Percentiles rank a stretch among this genome's conserved stretches.
phyloP scores from a whole-genome alignment of 1,140 invertebrate genomes.

The Bombyx mandarina region DNA sequence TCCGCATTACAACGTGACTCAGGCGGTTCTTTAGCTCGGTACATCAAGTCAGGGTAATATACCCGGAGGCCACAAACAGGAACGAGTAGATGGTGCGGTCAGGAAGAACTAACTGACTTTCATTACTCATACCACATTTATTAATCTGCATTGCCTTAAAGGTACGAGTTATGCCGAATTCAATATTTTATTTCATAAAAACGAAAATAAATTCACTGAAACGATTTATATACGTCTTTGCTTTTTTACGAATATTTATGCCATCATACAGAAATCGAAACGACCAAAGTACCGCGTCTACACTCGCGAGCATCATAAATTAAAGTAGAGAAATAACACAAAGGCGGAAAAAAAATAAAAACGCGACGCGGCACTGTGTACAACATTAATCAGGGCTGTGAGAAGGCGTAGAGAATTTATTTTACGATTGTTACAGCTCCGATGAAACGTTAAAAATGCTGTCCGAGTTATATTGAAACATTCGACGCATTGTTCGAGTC shows the following conservation, averaged over 20 bases:
- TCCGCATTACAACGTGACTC: no score
- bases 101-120: not conserved
- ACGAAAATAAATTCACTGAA: no score
- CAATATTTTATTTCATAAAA: no score
- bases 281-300: constrained; percentile 7
- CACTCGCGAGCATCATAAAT: constrained; percentile 44
- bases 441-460: constrained; percentile 70
- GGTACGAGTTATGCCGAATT: not conserved
- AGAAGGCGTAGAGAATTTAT: constrained; percentile 69
- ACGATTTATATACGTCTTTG: no score
- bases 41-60: constrained; percentile 25
- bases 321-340: constrained; percentile 52
- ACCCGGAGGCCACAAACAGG: constrained; percentile 16
- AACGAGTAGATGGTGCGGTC: constrained; percentile 21
- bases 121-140: constrained; percentile 2
- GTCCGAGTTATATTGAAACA: constrained; percentile 65
- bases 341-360: constrained; percentile 52
- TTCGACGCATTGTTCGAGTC: constrained; percentile 59
- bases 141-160: not conserved
- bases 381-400: constrained; percentile 65
- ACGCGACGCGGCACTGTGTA: constrained; percentile 54
- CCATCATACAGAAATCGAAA: no score
- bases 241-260: no score
- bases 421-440: constrained; percentile 66
- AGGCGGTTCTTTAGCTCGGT: constrained; percentile 1